phyloP scores from a whole-genome alignment of 2,888 invertebrate species.

The Pardosa pseudoannulata region DNA sequence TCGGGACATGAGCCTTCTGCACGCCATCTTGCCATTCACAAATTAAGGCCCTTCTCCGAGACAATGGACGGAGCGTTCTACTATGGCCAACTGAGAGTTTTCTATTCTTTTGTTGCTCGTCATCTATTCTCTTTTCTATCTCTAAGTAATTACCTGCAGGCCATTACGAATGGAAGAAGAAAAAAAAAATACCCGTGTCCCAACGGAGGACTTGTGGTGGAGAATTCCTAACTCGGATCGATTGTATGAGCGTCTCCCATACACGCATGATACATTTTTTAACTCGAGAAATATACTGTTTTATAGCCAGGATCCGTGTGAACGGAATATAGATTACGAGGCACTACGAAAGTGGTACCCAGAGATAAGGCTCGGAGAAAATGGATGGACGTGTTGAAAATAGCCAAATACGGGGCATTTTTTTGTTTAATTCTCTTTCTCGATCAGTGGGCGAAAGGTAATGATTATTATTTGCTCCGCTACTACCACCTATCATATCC shows the following conservation, averaged over 20 bases:
- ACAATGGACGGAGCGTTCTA: slow-evolving; percentile 59
- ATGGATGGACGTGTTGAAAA: slow-evolving; percentile 59
- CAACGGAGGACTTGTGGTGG: slow-evolving; percentile 27
- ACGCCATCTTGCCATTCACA: slow-evolving; percentile 67
- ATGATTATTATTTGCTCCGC: slow-evolving; percentile 22
- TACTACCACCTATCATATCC: not conserved
- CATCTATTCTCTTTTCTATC: slow-evolving; percentile 49
- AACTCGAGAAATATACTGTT: slow-evolving; percentile 52
- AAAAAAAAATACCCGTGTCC: too few relatives aligned
- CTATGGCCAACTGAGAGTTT: slow-evolving; percentile 49
- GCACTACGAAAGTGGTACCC: slow-evolving; percentile 37
- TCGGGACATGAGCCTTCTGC: slow-evolving; percentile 45
- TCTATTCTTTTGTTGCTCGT: slow-evolving; percentile 62
- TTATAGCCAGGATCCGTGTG: slow-evolving; percentile 38
- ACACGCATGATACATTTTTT: slow-evolving; percentile 27
- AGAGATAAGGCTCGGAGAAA: slow-evolving; percentile 48
- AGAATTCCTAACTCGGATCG: slow-evolving; percentile 42
- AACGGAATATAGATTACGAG: slow-evolving; percentile 45
- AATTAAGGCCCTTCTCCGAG: slow-evolving; percentile 49
- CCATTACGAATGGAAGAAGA: slow-evolving; percentile 21
- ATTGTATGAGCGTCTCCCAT: slow-evolving; percentile 36
- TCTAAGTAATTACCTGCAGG: slow-evolving; percentile 52
- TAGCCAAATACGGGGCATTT: slow-evolving; percentile 28
- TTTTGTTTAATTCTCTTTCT: too few relatives aligned
- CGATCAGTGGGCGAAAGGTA: slow-evolving; percentile 19